Evolutionary conservation across 2,888 invertebrate genomes (phyloP).

Genomic region (Drepana falcataria): DNA sequence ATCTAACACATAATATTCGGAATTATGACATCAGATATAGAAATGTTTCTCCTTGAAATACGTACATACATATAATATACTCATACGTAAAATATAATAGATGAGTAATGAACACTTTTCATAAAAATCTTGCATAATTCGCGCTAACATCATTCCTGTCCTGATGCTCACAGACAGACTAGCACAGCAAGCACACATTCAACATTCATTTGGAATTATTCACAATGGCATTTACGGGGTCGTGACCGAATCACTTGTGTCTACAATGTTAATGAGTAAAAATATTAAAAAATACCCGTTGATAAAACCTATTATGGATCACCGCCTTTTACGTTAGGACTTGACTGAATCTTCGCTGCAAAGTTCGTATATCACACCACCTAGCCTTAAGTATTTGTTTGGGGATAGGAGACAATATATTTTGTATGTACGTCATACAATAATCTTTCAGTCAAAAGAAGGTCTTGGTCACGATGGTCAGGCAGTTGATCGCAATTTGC

Average conservation of each 20-base stretch:
- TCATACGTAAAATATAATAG: constrained; percentile 14
- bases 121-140: constrained; percentile 74
- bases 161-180: constrained; percentile 78
- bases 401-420: no score
- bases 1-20: constrained; percentile 31
- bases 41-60: constrained; percentile 25
- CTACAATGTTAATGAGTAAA: not conserved
- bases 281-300: no score
- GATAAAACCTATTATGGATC: no score
- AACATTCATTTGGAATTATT: constrained; percentile 24
- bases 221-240: constrained; percentile 3
- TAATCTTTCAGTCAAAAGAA: no score
- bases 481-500: no score
- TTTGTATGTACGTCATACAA: no score
- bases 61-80: constrained; percentile 31
- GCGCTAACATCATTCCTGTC: constrained; percentile 76
- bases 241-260: not conserved
- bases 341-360: no score
- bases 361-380: no score
- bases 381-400: no score
- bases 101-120: constrained; percentile 41
- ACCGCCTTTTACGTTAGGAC: no score
- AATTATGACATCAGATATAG: constrained; percentile 34
- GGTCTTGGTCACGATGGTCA: no score
- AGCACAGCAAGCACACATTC: constrained; percentile 55